Evolutionary conservation across 2,113 vertebrate species (phyloP), one percentile per base, ranked within the genome.

Genomic region (Indicator indicator): DNA sequence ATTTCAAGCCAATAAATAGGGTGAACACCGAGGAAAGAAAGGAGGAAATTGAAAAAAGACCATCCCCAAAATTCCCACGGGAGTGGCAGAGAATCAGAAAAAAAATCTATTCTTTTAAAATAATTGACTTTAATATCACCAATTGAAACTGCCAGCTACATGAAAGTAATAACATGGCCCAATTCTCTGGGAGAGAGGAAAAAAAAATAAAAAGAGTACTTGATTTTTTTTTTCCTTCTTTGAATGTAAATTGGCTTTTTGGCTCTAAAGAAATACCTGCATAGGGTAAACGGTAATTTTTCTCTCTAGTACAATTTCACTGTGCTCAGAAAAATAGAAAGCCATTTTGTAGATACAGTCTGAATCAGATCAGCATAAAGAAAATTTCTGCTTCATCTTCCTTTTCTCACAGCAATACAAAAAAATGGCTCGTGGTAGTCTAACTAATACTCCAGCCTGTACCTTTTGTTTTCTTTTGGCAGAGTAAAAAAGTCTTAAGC

Each of bases 251-350:
- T 30, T 40, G 18, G 0, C 32, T 62, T 86, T 89, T 89, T 6
- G 3, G 6, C 21, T 90, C 44, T 85, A 65, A 63, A 86, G 72
- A 91, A 90, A 79, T 18, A 89, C 20, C 24, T 84, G 27, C 79
- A 16, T 17, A 75, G 23, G 28, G 26, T 86, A 84, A 94, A 79
- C 48, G 11, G 7, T 62, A 89, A 8, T 46, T 96, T 55, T 84
- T 81, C 40, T 80, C 26, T 78, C 67, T 72, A 56, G 77, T 38
- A 80, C 10, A 36, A 19, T 78, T 88, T 59, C 38, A 46, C 87
- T 73, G 16, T 75, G 16, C 28, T 82, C 27, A n/a, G 81, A 92
- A 96, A 64, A 89, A 84, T 12, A 87, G 68, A 74, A 95, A 69
- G 21, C 2, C 9, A 42, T 93, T 91, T 92, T 73, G 55, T 67